phyloP scores from a whole-genome alignment of 2,797 vertebrate genomes.

The Bovichtus diacanthus region DNA sequence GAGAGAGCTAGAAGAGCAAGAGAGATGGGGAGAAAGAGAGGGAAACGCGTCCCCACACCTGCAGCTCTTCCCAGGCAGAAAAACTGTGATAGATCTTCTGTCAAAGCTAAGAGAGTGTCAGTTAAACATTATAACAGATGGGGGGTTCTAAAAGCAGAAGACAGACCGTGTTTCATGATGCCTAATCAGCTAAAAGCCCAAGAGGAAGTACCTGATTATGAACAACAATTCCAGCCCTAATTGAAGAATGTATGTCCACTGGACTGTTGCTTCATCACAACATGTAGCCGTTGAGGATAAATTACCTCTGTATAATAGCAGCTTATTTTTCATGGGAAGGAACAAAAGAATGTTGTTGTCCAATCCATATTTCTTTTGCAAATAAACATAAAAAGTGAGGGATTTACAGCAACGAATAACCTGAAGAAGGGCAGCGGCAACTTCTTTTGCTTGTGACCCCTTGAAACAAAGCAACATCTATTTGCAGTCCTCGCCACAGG shows the following conservation, averaged over 20 bases:
- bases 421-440: not conserved
- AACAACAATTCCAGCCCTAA: conserved; percentile 15
- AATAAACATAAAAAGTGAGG: not conserved
- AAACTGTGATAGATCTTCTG: conserved; percentile 75
- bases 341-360: not conserved
- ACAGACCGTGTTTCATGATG: conserved; percentile 39
- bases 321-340: not conserved
- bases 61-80: conserved; percentile 74
- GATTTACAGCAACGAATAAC: not conserved
- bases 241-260: conserved; percentile 19
- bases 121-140: conserved; percentile 67
- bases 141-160: conserved; percentile 32
- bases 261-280: conserved; percentile 15
- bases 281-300: not conserved
- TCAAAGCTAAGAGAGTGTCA: conserved; percentile 67
- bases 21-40: conserved; percentile 43
- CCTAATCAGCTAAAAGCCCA: conserved; percentile 58
- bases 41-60: conserved; percentile 57
- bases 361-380: not conserved
- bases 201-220: conserved; percentile 41
- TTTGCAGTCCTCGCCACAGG: not conserved
- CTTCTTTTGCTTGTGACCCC: not conserved
- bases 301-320: not conserved
- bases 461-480: not conserved
- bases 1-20: conserved; percentile 49